A percentile compares a stretch with the other conserved stretches of the same genome.
phyloP scores from a whole-genome alignment of 2,113 vertebrate genomes.

The Pterocles gutturalis region DNA sequence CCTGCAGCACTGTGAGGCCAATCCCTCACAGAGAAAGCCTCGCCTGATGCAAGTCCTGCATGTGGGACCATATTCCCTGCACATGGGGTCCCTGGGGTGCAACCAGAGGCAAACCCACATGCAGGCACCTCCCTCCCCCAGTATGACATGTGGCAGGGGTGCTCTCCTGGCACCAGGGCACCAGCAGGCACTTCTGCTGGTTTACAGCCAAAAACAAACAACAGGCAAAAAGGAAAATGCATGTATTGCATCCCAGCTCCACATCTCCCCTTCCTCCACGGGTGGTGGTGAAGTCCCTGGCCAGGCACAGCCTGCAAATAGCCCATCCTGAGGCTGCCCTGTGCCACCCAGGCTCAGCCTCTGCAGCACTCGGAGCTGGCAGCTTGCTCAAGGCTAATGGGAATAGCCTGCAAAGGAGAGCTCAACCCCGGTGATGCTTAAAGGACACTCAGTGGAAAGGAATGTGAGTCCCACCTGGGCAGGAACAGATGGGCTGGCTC shows the following conservation, averaged over 20 bases:
- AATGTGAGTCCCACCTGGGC: not conserved
- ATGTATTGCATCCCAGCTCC: not conserved
- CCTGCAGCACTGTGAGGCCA: fast-evolving
- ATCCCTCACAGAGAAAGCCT: not conserved
- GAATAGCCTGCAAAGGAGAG: not conserved
- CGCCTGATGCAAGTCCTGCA: not conserved
- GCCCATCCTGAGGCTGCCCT: not conserved
- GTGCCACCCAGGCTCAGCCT: not conserved
- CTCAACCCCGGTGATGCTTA: not conserved
- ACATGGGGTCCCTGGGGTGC: fast-evolving
- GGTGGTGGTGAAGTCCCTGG: fast-evolving
- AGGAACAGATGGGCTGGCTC: not conserved
- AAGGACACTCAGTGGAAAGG: not conserved
- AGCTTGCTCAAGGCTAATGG: not conserved
- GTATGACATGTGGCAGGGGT: not conserved
- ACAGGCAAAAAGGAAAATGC: not conserved
- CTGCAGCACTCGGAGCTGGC: not conserved
- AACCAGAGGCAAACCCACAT: not conserved
- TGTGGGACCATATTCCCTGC: not conserved
- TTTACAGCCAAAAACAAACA: not conserved
- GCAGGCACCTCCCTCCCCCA: not conserved
- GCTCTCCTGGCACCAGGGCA: not conserved
- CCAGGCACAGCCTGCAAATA: not conserved
- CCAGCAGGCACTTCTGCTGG: not conserved
- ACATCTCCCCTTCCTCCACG: not conserved